Evolutionary conservation across 2,113 vertebrate species (phyloP).

Genomic region (Xiphias gladius): DNA sequence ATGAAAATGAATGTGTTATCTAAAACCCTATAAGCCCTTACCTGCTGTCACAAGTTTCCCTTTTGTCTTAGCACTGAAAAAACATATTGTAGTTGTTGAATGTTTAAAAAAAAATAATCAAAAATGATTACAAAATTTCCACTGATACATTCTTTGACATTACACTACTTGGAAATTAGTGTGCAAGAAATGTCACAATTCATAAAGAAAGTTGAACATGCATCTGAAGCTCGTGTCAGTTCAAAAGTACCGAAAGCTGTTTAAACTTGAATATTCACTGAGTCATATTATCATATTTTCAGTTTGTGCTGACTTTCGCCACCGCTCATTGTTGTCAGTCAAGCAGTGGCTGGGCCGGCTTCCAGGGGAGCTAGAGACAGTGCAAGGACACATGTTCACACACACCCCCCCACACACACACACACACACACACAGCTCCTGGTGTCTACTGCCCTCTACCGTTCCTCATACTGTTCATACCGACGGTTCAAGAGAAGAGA

Average conservation of each 20-base stretch:
- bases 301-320: not conserved
- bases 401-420: constrained; percentile 18
- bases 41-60: not conserved
- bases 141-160: not conserved
- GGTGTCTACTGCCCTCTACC: constrained; percentile 68
- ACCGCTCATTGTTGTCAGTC: constrained; percentile 6
- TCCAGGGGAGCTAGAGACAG: not conserved
- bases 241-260: not conserved
- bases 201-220: not conserved
- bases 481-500: not conserved
- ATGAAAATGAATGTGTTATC: not conserved
- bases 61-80: not conserved
- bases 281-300: not conserved
- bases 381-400: not conserved
- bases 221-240: not conserved
- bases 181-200: not conserved
- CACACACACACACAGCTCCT: not conserved
- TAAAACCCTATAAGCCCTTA: not conserved
- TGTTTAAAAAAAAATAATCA: not conserved
- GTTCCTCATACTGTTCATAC: not conserved
- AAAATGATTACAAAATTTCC: not conserved
- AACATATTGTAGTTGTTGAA: not conserved
- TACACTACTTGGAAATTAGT: not conserved
- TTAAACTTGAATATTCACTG: not conserved
- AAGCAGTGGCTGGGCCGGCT: not conserved